Percentiles rank a stretch among this genome's conserved stretches.
phyloP scores from a whole-genome alignment of 1,140 invertebrate species.

The Drosophila albomicans region DNA sequence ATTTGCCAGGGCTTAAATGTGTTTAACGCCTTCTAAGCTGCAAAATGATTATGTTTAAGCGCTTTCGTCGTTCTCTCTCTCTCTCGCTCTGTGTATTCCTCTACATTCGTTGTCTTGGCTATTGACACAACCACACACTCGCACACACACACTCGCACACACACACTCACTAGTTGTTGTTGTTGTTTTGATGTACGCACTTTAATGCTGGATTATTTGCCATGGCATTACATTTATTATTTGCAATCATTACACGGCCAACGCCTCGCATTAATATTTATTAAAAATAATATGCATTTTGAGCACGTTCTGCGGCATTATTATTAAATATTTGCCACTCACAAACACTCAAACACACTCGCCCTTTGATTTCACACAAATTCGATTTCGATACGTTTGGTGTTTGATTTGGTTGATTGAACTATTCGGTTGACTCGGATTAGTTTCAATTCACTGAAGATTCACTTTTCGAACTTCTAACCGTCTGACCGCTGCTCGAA shows the following conservation, averaged over 20 bases:
- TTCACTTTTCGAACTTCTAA: neutral
- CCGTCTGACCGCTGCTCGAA: constrained; percentile 37
- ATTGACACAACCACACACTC: constrained; percentile 49
- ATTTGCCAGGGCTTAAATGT: constrained; percentile 63
- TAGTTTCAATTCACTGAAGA: neutral
- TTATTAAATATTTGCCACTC: neutral
- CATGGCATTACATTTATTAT: constrained; percentile 37
- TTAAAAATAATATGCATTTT: constrained; percentile 15
- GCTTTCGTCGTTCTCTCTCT: constrained; percentile 27
- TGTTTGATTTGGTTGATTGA: neutral
- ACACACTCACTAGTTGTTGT: constrained; percentile 21
- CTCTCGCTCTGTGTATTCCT: neutral
- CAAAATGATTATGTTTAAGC: constrained; percentile 71
- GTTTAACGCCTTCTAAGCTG: constrained; percentile 74
- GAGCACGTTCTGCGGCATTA: constrained; percentile 5
- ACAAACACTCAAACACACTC: neutral
- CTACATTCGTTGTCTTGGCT: constrained; percentile 53
- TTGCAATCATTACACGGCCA: constrained; percentile 11
- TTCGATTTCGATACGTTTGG: constrained; percentile 1
- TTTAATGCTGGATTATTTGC: constrained; percentile 58
- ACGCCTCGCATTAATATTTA: constrained; percentile 16
- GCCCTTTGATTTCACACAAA: neutral
- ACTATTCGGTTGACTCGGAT: constrained; percentile 1
- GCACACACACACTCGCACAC: constrained; percentile 18
- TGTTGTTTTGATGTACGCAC: constrained; percentile 34